Evolutionary conservation across 2,888 invertebrate genomes (phyloP), one percentile per base, ranked within the genome.

Genomic region (Mesoligia furuncula): DNA sequence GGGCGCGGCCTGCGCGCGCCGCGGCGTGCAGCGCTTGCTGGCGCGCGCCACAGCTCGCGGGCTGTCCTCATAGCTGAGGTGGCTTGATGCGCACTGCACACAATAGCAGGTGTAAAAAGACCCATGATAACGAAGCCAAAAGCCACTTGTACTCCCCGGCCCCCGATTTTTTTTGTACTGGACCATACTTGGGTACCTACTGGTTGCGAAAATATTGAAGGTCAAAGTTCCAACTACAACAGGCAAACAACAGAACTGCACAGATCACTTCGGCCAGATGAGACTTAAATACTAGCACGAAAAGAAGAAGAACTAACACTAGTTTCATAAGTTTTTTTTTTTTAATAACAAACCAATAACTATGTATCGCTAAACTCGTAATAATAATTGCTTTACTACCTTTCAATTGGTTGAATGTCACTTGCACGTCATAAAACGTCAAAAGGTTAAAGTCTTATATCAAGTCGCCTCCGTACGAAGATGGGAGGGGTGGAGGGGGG

Each of bases 51-150:
- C 31, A 73, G 7, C 62, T 11, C n/a, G 81, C 1, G 90, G 89
- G 5, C 89, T 90, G 0, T 62, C 61, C 36, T 92, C 93, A 62
- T 88, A 89, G 61, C 92, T 93, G 4, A 92, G 90, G 85, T 91
- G 93, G 51, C 90, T 92, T 8, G 94, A 93, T 0, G 91, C 78
- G 74, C 93, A 92, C 92, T 92, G 73, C 3, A 59, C 24, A 59
- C 15, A 69, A 7, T 36, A 36, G 36, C 9, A 3, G n/a, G 3
- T 11, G n/a, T 36, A n/a, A 31, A 31, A 6, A 68, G 31, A 24
- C 15, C 31, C 51, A 51, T 51, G 24, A 36, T 31, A 31, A 31
- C 15, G 15, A 68, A 51, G 2, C 66, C 42, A 2, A 27, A 42
- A 42, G 15, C 9, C 17, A n/a, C 5, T 66, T n/a, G 13, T 42